phyloP scores from a whole-genome alignment of 1,140 invertebrate species.

The Ceratoteleas bidentatus region DNA sequence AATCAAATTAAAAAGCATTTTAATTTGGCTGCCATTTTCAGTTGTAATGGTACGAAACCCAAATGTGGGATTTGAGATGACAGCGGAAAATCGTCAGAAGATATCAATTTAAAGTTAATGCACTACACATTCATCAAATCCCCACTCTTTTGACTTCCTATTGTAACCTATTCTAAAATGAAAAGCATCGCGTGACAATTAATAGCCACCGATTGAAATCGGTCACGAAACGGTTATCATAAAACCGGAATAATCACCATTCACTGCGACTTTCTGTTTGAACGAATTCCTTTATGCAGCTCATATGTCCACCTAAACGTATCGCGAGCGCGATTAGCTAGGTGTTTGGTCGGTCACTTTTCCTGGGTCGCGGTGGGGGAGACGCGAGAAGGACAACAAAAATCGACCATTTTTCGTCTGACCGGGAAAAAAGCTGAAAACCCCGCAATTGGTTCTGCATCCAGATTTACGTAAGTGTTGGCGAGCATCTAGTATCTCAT shows the following conservation, averaged over 20 bases:
- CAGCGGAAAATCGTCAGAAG: too few species aligned
- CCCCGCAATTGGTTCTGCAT: conserved; percentile 31
- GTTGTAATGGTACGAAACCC: too few species aligned
- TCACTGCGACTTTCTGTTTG: conserved; percentile 45
- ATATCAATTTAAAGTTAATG: too few species aligned
- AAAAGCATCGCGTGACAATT: conserved; percentile 6
- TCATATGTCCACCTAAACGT: background rate
- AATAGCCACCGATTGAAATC: conserved; percentile 10
- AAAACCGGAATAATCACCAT: conserved; percentile 22
- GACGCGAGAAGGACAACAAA: conserved; percentile 34
- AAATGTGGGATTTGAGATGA: too few species aligned
- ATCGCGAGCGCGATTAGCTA: background rate
- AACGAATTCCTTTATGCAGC: conserved; percentile 26
- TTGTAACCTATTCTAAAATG: conserved; percentile 9
- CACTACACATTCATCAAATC: too few species aligned
- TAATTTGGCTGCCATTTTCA: too few species aligned
- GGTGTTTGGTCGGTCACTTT: background rate
- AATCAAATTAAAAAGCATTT: too few species aligned
- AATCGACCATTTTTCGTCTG: conserved; percentile 38
- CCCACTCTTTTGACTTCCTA: background rate
- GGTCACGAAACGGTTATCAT: conserved; percentile 28
- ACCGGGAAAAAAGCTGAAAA: conserved; percentile 25
- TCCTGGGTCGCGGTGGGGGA: background rate
- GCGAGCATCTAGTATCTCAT: conserved; percentile 73
- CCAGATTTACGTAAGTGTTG: conserved; percentile 74